A percentile compares a stretch with the other conserved stretches of the same genome.
Conservation (phyloP, 2,797 vertebrate species). For the Thaleichthys pacificus region DNA sequence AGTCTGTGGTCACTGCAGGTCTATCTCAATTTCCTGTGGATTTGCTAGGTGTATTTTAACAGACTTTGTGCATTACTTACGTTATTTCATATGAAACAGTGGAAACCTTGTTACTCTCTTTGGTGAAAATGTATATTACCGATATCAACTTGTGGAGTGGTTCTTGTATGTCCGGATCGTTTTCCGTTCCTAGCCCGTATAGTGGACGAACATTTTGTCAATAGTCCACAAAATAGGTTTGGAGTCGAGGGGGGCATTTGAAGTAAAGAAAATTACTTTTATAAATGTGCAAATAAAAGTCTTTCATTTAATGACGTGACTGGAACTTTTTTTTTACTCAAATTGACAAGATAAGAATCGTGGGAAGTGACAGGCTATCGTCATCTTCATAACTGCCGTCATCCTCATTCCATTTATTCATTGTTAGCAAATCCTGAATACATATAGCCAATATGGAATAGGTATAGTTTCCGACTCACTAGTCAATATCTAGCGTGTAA, state of each 20-base stretch:
- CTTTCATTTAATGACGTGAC: slow-evolving; percentile 77
- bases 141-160: slow-evolving; percentile 96
- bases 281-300: slow-evolving; percentile 97
- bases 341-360: not conserved
- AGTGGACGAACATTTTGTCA: slow-evolving; percentile 53
- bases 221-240: slow-evolving; percentile 59
- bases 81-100: slow-evolving; percentile 76
- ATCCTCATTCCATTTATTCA: too few species aligned
- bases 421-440: too few species aligned
- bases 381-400: not conserved
- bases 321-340: slow-evolving; percentile 19
- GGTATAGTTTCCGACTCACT: not conserved
- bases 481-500: not conserved
- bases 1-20: slow-evolving; percentile 35
- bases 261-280: slow-evolving; percentile 84
- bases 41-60: slow-evolving; percentile 67
- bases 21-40: slow-evolving; percentile 48
- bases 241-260: slow-evolving; percentile 58
- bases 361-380: not conserved
- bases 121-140: slow-evolving; percentile 81
- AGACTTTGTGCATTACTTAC: slow-evolving; percentile 73
- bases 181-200: slow-evolving; percentile 48
- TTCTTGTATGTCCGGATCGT: slow-evolving; percentile 85
- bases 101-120: slow-evolving; percentile 80
- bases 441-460: not conserved